Percentiles rank a stretch among this genome's conserved stretches.
Evolutionary conservation across 2,113 vertebrate species (phyloP).

Genomic region (Antechinus flavipes): DNA sequence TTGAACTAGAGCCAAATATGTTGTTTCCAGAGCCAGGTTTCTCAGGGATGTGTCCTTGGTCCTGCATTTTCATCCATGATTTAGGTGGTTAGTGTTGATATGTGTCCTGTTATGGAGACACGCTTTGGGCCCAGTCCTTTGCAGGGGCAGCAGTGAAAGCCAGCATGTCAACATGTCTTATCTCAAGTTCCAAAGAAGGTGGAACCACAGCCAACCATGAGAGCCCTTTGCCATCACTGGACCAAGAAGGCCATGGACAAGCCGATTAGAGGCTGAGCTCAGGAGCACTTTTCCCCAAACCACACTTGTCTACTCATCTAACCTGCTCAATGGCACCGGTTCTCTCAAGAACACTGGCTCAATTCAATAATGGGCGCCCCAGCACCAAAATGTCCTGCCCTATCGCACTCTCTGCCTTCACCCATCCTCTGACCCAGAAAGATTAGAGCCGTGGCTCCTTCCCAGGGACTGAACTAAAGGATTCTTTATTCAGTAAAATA

Average conservation of each 20-base stretch:
- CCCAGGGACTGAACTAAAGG: background rate
- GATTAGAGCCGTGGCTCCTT: background rate
- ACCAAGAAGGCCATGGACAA: too few relatives aligned
- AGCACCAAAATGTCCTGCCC: background rate
- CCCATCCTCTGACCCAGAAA: background rate
- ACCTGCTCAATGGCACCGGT: too few relatives aligned
- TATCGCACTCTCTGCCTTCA: background rate
- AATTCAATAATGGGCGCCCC: background rate
- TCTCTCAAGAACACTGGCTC: background rate
- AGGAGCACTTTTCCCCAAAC: background rate
- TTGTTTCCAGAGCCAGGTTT: background rate
- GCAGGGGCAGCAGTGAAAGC: background rate
- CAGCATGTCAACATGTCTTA: background rate
- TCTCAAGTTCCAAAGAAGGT: background rate
- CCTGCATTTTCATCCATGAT: background rate
- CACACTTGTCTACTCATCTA: too few relatives aligned
- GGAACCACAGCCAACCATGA: background rate
- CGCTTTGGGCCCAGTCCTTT: background rate
- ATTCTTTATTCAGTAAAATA: background rate
- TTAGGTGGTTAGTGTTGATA: background rate
- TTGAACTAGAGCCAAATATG: background rate
- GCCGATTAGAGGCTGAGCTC: background rate
- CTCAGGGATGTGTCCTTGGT: background rate
- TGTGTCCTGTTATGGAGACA: background rate
- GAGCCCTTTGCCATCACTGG: background rate